Evolutionary conservation across 2,113 vertebrate genomes (phyloP).

Genomic region (Maylandia zebra): DNA sequence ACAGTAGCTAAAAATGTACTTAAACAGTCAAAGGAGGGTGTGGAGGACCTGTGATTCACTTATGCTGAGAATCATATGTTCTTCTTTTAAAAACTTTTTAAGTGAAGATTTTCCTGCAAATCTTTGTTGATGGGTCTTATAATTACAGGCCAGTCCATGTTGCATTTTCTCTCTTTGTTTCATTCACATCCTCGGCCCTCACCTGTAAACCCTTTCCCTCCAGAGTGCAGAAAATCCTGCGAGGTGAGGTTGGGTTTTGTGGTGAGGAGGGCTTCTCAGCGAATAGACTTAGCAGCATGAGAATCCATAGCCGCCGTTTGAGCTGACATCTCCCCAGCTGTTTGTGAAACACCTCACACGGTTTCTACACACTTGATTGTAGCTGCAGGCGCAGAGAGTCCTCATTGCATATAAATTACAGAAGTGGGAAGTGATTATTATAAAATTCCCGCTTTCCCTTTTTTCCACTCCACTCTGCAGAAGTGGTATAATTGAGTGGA

Average conservation of each 20-base stretch:
- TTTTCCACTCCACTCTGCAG: constrained; percentile 55
- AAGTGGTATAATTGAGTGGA: constrained; percentile 77
- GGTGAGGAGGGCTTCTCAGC: constrained; percentile 28
- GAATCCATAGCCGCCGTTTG: constrained; percentile 39
- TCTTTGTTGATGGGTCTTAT: not conserved
- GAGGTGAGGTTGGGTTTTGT: constrained; percentile 19
- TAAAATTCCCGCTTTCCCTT: constrained; percentile 66
- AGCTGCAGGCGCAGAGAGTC: constrained; percentile 51
- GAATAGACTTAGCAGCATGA: constrained; percentile 54
- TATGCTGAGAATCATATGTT: not conserved
- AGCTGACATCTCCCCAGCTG: constrained; percentile 65
- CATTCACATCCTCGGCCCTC: not conserved
- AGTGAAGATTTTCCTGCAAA: not conserved
- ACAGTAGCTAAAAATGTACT: not conserved
- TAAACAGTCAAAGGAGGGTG: constrained; percentile 5
- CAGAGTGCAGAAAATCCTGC: constrained; percentile 9
- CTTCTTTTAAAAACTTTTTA: not conserved
- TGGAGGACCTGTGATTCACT: not conserved
- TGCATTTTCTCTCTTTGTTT: not conserved
- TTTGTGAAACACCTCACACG: constrained; percentile 51
- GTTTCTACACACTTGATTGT: constrained; percentile 47
- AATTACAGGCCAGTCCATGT: not conserved
- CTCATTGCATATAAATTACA: constrained; percentile 73
- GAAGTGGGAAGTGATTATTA: constrained; percentile 69
- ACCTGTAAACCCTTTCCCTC: not conserved